Evolutionary conservation across 2,888 invertebrate genomes (phyloP).

Genomic region (Hipparchia semele): DNA sequence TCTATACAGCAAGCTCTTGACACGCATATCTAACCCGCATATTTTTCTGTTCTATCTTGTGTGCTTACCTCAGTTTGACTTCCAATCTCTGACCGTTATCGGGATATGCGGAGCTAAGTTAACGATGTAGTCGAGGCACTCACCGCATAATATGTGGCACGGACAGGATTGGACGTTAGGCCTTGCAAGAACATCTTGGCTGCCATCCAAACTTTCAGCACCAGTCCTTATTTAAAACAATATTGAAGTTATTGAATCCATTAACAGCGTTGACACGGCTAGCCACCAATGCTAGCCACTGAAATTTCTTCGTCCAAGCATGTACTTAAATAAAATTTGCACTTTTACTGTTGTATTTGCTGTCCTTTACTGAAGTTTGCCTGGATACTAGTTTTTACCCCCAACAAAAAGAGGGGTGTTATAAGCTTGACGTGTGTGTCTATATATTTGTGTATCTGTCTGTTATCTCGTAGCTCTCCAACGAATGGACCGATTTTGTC

Average conservation of each 20-base stretch:
- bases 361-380: too few relatives aligned
- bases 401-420: too few relatives aligned
- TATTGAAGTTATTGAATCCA: slow-evolving; percentile 23
- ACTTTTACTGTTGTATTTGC: too few relatives aligned
- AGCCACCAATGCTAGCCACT: background rate
- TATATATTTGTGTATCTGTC: too few relatives aligned
- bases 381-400: too few relatives aligned
- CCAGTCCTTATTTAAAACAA: slow-evolving; percentile 25
- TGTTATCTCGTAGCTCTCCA: too few relatives aligned
- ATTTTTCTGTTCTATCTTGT: too few relatives aligned
- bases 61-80: background rate
- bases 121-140: slow-evolving; percentile 3
- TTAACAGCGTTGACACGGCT: slow-evolving; percentile 19
- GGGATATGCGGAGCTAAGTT: background rate
- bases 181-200: slow-evolving; percentile 25
- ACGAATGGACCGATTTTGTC: too few relatives aligned
- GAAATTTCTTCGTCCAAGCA: background rate
- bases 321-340: too few relatives aligned
- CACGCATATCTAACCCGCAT: too few relatives aligned
- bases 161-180: slow-evolving; percentile 13
- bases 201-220: slow-evolving; percentile 22
- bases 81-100: slow-evolving; percentile 10
- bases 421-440: too few relatives aligned
- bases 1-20: too few relatives aligned
- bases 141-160: slow-evolving; percentile 18